Evolutionary conservation across 2,888 invertebrate genomes (phyloP).

Genomic region (Acrobeloides nanus): DNA sequence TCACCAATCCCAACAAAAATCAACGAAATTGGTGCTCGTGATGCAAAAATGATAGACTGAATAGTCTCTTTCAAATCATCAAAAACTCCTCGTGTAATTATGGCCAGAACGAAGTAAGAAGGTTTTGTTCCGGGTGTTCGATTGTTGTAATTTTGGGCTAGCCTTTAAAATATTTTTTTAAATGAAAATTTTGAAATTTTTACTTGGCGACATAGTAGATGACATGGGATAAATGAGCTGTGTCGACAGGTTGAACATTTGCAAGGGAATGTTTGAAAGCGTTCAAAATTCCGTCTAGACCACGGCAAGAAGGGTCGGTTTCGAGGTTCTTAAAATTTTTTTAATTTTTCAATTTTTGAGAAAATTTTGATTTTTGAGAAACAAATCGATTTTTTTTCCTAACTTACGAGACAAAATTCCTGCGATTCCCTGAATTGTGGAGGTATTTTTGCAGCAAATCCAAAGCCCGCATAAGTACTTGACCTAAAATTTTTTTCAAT

Average conservation of each 20-base stretch:
- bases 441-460: constrained; percentile 49
- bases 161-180: constrained; percentile 12
- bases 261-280: constrained; percentile 39
- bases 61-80: constrained; percentile 44
- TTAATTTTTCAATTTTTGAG: constrained; percentile 10
- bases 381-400: neutral
- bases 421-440: constrained; percentile 47
- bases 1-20: constrained; percentile 48
- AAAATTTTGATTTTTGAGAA: neutral
- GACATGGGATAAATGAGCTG: constrained; percentile 42
- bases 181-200: constrained; percentile 1
- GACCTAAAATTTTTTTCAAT: constrained; percentile 27
- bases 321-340: constrained; percentile 34
- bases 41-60: constrained; percentile 35
- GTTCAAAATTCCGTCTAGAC: constrained; percentile 42
- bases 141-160: constrained; percentile 28
- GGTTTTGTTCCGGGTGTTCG: constrained; percentile 18
- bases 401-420: constrained; percentile 43
- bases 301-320: constrained; percentile 45
- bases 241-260: constrained; percentile 39
- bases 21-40: constrained; percentile 45
- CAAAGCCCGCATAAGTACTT: constrained; percentile 45
- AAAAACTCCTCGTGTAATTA: constrained; percentile 41
- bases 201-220: constrained; percentile 45
- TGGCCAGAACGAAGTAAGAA: constrained; percentile 38